Percentiles rank a stretch among this genome's conserved stretches.
These are phyloP conservation scores for Halcyon smyrnensis DNA, from an alignment of 2,797 vertebrate genomes.

Conservation along the genomic window DNA sequence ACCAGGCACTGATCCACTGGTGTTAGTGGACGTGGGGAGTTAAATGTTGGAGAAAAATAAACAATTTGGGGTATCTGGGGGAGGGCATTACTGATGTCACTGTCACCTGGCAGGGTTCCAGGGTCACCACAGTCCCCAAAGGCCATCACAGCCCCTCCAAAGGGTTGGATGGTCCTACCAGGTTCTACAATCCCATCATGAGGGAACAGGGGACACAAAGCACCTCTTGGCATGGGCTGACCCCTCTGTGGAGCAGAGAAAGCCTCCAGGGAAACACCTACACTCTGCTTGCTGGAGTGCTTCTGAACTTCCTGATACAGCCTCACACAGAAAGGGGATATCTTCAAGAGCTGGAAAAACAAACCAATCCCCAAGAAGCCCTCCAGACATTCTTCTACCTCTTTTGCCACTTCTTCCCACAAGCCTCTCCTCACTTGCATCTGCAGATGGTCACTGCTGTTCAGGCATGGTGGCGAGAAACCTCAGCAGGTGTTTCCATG, in stretches of 20 bases:
- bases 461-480: fast-evolving
- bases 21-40: neutral
- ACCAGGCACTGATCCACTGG: neutral
- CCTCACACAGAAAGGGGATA: neutral
- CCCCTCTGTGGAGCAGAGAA: neutral
- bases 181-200: neutral
- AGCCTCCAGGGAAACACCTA: neutral
- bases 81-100: neutral
- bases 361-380: neutral
- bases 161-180: neutral
- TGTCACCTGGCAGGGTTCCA: neutral
- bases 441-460: neutral
- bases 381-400: neutral
- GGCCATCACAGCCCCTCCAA: neutral
- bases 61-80: no score
- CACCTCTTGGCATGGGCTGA: neutral
- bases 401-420: neutral
- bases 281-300: neutral
- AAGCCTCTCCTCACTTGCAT: fast-evolving
- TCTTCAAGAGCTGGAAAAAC: neutral
- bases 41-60: neutral
- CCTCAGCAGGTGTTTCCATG: fast-evolving
- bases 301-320: neutral
- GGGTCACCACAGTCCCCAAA: neutral
- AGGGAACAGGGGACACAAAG: neutral